Evolutionary conservation across 1,140 invertebrate genomes (phyloP), one percentile per base, ranked within the genome.

Genomic region (Andrena cerasifolii): DNA sequence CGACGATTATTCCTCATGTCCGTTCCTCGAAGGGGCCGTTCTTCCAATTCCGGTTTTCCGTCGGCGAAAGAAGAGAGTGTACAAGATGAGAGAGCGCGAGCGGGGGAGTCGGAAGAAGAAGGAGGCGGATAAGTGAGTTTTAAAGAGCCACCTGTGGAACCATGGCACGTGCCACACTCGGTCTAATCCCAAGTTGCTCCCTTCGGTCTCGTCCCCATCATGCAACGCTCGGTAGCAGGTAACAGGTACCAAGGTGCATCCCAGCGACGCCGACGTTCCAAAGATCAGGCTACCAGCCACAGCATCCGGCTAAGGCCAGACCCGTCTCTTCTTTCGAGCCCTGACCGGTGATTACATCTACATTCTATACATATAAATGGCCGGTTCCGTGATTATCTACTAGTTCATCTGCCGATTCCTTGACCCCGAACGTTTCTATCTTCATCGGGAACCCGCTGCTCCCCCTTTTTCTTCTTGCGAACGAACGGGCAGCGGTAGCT

Each of bases 221-320:
- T 82, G 62, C 80, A 76, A 76, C 78, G 74, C 67, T 61, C 75
- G 80, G 67, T 84, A 86, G 76, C 83, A 81, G 81, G 83, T 84
- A 89, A 88, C 84, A 87, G 85, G 84, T 81, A 89, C 83, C 77
- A 77, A 79, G 73, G 73, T 80, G 63, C 81, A 79, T 80, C 82
- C 78, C 80, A 73, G 75, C 83, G 59, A 47, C 66, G 72, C 70
- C 63, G 51, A 47, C 62, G 72, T 73, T 67, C 56, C 58, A 62
- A 63, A 71, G 78, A 83, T 88, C 79, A 66, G 65, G n/a, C n/a
- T n/a, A 40, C 10, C 36, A 10, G 36, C 74, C 51, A 62, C 79
- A 79, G 78, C 85, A 83, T 87, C 87, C 85, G 78, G 65, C 58
- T 62, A 65, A 58, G 58, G 71, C 76, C 56, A 62, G 47, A 40